Percentiles rank a stretch among this genome's conserved stretches.
Conservation (phyloP, 2,113 vertebrate species). For the Sialia sialis region DNA sequence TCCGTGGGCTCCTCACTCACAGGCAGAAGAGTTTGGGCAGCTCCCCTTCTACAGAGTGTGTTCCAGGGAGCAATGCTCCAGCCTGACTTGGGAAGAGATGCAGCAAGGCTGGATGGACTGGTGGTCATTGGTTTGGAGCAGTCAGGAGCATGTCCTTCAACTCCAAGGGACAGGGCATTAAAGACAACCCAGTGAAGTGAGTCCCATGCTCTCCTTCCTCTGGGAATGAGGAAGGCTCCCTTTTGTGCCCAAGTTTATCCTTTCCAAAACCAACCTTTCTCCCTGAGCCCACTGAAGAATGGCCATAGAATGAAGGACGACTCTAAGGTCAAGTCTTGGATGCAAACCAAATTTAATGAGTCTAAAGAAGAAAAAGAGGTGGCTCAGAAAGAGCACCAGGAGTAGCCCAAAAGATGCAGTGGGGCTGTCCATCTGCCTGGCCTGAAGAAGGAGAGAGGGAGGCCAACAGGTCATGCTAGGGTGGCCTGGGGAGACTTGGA, state of each 20-base stretch:
- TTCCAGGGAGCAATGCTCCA: neutral
- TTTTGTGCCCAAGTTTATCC: rapidly evolving
- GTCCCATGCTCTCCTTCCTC: too few relatives aligned
- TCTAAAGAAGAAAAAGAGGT: neutral
- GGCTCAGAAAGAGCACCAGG: neutral
- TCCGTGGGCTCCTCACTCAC: neutral
- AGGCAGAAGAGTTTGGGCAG: neutral
- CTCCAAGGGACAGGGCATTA: neutral
- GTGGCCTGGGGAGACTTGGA: neutral
- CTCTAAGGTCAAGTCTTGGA: neutral
- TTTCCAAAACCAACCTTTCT: neutral
- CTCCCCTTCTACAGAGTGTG: neutral
- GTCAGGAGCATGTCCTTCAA: neutral
- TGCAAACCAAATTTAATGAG: neutral
- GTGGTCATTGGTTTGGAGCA: too few relatives aligned
- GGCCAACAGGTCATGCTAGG: neutral
- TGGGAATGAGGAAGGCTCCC: neutral
- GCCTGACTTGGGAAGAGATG: neutral
- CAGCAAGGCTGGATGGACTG: neutral
- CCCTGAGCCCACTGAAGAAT: neutral
- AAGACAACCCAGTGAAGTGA: neutral
- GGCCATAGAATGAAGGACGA: neutral
- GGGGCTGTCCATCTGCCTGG: neutral
- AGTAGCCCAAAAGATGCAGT: too few relatives aligned
- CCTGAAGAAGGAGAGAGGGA: neutral